Base-by-base conservation (phyloP, 1,140 invertebrate species). In the Mactra quadrangularis region DNA sequence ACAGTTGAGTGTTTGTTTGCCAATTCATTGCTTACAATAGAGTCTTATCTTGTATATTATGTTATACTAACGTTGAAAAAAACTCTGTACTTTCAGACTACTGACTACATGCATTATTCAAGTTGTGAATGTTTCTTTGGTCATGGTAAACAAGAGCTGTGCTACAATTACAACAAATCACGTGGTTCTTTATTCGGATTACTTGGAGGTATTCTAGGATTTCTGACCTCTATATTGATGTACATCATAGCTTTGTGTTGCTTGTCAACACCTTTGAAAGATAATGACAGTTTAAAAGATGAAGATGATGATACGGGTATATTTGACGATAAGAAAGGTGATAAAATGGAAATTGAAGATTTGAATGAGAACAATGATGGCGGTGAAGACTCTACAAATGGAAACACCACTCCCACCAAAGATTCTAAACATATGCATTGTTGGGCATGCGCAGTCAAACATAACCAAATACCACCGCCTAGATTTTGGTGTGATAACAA, bases 101-200 rank as follows among this genome's bases (percentile, higher is more conserved):
- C 6, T 53, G 6, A 3, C 19, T n/a, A 52, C 15, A 70, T 70
- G 66, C 41, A 33, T 52, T 70, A 70, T 35, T 52, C 45, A 15
- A 38, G 45, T 17, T 70, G 66, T 52, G 27, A 52, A 25, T 70
- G 66, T 52, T 70, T 52, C 45, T 22, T 52, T 52, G 66, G 66
- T 0, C 9, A 41, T 33, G 25, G 35, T 27, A 31, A 52, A 17
- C 45, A 70, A 52, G n/a, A 70, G 19, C 27, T 70, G 7, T 70
- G 66, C 27, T 52, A 29, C 29, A 70, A 70, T 15, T 52, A 70
- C 45, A 52, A 70, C 7, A 29, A 4, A 31, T 33, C 33, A 29
- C 1, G 22, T 7, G 33, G 45, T 45, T 25, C 45, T n/a, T 41
- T 19, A 19, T 70, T 17, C 35, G 66, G 66, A 11, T 22, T 41